Evolutionary conservation across 2,797 vertebrate species (phyloP).

Genomic region (Enteromius thamalakanensis): DNA sequence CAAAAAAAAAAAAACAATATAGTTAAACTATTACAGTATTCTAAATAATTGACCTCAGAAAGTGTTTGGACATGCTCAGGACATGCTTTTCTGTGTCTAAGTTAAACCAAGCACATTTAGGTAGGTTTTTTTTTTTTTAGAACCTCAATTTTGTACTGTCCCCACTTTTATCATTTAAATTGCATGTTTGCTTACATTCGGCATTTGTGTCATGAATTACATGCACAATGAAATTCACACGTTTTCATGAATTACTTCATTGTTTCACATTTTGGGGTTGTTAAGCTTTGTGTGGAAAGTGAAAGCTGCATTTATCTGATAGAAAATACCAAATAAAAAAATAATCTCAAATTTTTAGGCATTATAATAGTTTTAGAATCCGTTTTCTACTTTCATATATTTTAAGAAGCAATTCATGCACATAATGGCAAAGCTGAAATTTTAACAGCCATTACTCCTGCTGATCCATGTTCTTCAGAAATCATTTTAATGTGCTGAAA

Average conservation of each 20-base stretch:
- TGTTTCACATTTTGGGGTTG: background rate
- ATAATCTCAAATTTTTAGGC: background rate
- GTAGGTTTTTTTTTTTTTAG: no score
- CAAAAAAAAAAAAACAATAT: background rate
- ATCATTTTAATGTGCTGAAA: conserved; percentile 1
- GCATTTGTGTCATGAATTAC: background rate
- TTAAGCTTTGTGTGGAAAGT: background rate
- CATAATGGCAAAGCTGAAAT: background rate
- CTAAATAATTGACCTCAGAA: background rate
- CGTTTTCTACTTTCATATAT: background rate
- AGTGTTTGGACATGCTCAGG: no score
- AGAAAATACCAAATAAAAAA: background rate
- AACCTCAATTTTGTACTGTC: background rate
- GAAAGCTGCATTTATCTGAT: background rate
- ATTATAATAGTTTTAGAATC: background rate
- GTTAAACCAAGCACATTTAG: no score
- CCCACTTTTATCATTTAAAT: background rate
- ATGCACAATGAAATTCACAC: background rate
- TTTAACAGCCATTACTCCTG: background rate
- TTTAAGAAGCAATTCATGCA: background rate
- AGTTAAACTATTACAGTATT: background rate
- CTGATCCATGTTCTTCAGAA: background rate
- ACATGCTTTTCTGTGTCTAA: no score
- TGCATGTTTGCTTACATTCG: background rate
- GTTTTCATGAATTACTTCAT: background rate